These are phyloP conservation scores for Paracanthobrama guichenoti DNA, from an alignment of 2,113 vertebrate species.

Conservation along the genomic window DNA sequence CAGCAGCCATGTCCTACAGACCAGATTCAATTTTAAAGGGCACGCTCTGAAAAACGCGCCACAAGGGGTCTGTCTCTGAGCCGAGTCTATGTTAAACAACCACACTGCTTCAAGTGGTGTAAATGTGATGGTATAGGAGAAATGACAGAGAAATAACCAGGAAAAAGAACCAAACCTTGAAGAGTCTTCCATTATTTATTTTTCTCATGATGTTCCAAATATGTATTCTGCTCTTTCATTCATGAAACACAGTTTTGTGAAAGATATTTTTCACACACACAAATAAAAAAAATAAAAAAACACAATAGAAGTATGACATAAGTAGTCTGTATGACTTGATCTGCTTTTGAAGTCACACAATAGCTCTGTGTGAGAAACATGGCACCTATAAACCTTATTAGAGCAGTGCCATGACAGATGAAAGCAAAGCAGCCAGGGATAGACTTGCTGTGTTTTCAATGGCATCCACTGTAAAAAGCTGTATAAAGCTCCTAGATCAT, in stretches of 20 bases:
- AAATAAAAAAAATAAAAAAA: no score
- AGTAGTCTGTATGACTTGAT: neutral
- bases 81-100: neutral
- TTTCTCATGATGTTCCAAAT: no score
- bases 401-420: no score
- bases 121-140: neutral
- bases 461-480: no score
- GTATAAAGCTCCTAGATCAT: no score
- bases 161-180: neutral
- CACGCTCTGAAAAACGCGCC: neutral
- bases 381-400: no score
- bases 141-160: neutral
- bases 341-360: neutral
- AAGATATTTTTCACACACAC: neutral
- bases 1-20: neutral
- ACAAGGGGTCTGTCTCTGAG: constrained; percentile 3
- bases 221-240: neutral
- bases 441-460: no score
- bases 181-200: neutral
- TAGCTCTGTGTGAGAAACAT: neutral
- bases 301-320: neutral
- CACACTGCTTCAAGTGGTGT: neutral
- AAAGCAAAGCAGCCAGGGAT: no score
- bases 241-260: neutral
- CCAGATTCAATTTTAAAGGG: neutral